Conservation (phyloP, 2,888 invertebrate species). For the Odontocerum albicorne region DNA sequence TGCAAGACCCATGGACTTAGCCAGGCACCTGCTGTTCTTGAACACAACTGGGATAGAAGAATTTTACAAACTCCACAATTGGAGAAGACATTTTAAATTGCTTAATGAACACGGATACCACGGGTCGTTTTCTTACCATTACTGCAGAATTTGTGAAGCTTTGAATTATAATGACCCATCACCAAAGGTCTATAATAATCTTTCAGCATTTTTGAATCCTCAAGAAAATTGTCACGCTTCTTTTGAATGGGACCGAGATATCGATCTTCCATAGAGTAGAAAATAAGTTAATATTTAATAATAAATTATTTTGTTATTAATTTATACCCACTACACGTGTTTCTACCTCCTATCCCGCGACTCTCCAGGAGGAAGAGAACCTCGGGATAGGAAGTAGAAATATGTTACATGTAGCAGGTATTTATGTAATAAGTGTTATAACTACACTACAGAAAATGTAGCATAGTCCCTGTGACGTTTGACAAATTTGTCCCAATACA, state of each 20-base stretch:
- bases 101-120: slow-evolving; percentile 71
- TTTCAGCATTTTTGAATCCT: slow-evolving; percentile 18
- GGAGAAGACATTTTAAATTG: slow-evolving; percentile 60
- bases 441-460: too few relatives aligned
- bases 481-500: too few relatives aligned
- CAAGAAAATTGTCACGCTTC: slow-evolving; percentile 10
- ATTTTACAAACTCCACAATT: slow-evolving; percentile 54
- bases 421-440: too few relatives aligned
- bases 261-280: too few relatives aligned
- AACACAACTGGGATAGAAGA: slow-evolving; percentile 43
- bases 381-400: too few relatives aligned
- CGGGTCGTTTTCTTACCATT: slow-evolving; percentile 58
- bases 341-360: too few relatives aligned
- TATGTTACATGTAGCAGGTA: too few relatives aligned
- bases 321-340: too few relatives aligned
- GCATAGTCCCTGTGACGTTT: too few relatives aligned
- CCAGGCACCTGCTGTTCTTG: slow-evolving; percentile 53
- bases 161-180: slow-evolving; percentile 52
- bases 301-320: too few relatives aligned
- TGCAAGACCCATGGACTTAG: slow-evolving; percentile 53
- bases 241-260: background rate
- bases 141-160: slow-evolving; percentile 60
- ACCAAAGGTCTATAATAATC: slow-evolving; percentile 45
- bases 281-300: too few relatives aligned
- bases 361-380: too few relatives aligned